Conservation (phyloP, 2,888 invertebrate species). For the Drosophila mayaguana region DNA sequence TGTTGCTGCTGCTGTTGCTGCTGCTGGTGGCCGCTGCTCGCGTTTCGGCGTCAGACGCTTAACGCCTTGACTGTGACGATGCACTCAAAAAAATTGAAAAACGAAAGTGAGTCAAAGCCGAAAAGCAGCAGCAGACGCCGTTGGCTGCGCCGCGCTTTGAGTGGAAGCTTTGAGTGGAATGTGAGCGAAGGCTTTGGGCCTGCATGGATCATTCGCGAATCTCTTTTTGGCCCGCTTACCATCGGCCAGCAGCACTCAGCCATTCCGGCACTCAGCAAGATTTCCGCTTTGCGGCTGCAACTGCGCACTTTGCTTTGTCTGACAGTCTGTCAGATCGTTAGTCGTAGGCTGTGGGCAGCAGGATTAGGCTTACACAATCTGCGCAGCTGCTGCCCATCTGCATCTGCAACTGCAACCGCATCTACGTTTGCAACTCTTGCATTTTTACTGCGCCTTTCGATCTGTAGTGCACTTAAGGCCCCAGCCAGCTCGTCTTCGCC, state of each 20-base stretch:
- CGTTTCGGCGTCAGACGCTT: constrained; percentile 43
- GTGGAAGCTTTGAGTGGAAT: constrained; percentile 62
- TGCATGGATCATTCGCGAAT: constrained; percentile 31
- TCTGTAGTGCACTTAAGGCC: constrained; percentile 28
- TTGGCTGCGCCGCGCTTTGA: constrained; percentile 28
- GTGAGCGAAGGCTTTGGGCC: constrained; percentile 20
- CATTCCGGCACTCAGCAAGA: constrained; percentile 40
- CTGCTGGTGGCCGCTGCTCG: constrained; percentile 13
- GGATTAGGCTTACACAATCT: constrained; percentile 61
- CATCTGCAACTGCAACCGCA: not conserved
- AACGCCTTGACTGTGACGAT: constrained; percentile 56
- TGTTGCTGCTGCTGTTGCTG: constrained; percentile 18
- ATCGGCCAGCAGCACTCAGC: constrained; percentile 14
- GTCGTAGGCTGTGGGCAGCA: constrained; percentile 46
- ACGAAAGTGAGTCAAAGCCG: constrained; percentile 71
- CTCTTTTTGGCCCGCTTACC: constrained; percentile 26
- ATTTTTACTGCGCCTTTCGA: not conserved
- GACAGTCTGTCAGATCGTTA: constrained; percentile 14
- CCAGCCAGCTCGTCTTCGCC: constrained; percentile 10
- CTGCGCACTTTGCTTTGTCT: constrained; percentile 16
- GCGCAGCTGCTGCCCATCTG: constrained; percentile 41
- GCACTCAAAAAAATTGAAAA: constrained; percentile 53
- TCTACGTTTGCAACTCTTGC: constrained; percentile 6
- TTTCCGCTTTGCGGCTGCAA: constrained; percentile 66
- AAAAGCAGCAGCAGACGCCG: constrained; percentile 3